Conservation (phyloP, 2,888 invertebrate species). For the Drosophila helvetica region DNA sequence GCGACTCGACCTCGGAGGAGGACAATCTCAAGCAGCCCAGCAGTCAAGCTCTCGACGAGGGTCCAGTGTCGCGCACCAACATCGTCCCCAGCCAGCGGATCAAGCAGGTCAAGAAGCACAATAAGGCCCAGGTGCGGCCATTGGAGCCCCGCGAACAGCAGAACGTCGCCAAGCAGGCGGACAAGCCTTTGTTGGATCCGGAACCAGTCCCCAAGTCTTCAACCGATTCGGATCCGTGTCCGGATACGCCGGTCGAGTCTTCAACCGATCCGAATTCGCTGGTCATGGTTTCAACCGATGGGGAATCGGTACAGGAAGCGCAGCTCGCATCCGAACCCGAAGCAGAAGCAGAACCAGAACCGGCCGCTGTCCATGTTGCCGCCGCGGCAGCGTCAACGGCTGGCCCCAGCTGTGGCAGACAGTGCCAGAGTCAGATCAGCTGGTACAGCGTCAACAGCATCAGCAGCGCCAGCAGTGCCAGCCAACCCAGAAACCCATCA, state of each 20-base stretch:
- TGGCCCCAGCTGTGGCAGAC: background rate
- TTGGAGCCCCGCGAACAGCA: conserved; percentile 7
- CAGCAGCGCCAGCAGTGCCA: conserved; percentile 9
- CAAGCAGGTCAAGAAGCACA: conserved; percentile 18
- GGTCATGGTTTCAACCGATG: background rate
- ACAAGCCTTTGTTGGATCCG: too few relatives aligned
- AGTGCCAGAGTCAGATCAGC: background rate
- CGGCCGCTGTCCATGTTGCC: too few relatives aligned
- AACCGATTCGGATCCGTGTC: too few relatives aligned
- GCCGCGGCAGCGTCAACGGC: too few relatives aligned
- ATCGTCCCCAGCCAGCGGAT: conserved; percentile 43
- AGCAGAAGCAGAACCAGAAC: background rate
- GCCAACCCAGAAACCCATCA: background rate
- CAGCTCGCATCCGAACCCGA: background rate
- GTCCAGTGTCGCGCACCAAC: conserved; percentile 4
- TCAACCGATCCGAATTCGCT: background rate
- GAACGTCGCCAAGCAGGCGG: background rate
- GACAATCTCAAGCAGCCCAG: background rate
- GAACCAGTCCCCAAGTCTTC: too few relatives aligned
- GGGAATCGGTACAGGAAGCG: background rate
- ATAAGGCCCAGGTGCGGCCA: conserved; percentile 35
- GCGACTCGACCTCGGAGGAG: conserved; percentile 43
- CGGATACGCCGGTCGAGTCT: too few relatives aligned
- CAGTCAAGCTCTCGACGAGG: background rate
- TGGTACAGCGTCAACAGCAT: background rate